Conservation (phyloP, 2,888 invertebrate genomes). For the Salticus scenicus region DNA sequence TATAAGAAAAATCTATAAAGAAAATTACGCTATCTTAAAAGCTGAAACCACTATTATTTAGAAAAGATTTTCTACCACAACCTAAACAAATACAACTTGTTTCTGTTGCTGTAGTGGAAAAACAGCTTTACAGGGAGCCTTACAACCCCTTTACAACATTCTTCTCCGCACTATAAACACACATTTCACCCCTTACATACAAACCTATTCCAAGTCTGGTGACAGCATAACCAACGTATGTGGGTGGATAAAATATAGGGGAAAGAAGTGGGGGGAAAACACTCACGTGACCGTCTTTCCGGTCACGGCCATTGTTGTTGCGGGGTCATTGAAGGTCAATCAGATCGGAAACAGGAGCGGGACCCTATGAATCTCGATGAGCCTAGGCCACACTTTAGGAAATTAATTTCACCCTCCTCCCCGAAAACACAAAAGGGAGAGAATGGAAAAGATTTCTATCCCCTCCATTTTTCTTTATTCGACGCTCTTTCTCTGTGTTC, state of each 20-base stretch:
- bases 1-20: too few species aligned
- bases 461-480: neutral
- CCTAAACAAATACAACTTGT: too few species aligned
- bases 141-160: neutral
- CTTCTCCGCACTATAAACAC: neutral
- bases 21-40: too few species aligned
- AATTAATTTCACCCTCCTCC: slow-evolving; percentile 54
- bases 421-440: neutral
- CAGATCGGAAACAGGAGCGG: slow-evolving; percentile 55
- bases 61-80: too few species aligned
- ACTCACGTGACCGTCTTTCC: slow-evolving; percentile 55
- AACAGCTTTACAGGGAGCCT: neutral
- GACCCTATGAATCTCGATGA: slow-evolving; percentile 66
- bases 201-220: neutral
- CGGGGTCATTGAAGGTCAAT: slow-evolving; percentile 68
- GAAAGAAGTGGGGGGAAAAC: neutral
- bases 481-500: slow-evolving; percentile 31
- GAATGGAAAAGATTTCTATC: neutral
- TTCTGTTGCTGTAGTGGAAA: neutral
- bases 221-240: slow-evolving; percentile 22
- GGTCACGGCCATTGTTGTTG: slow-evolving; percentile 55
- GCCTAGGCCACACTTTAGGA: slow-evolving; percentile 63
- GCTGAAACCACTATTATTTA: too few species aligned
- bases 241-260: neutral
- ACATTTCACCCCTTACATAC: neutral